A percentile compares a stretch with the other conserved stretches of the same genome.
Evolutionary conservation across 2,888 invertebrate species (phyloP).

Genomic region (Dorcus hopei): DNA sequence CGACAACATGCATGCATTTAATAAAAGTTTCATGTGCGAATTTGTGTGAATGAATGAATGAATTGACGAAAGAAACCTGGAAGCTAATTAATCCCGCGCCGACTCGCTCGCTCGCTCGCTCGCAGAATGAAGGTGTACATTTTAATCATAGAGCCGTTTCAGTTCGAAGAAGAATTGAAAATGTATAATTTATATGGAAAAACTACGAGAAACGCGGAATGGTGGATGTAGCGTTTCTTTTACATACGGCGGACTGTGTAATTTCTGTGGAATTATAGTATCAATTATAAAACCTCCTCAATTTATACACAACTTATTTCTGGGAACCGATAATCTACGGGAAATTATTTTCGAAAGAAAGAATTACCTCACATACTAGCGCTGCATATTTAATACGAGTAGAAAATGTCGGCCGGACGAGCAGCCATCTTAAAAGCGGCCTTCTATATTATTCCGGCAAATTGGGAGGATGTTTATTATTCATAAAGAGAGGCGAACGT

Average conservation of each 20-base stretch:
- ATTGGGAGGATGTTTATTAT: background rate
- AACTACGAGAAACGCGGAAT: background rate
- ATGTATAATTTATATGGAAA: background rate
- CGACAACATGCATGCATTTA: no score
- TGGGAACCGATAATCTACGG: constrained; percentile 18
- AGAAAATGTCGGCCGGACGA: constrained; percentile 12
- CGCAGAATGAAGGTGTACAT: no score
- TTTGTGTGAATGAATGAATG: no score
- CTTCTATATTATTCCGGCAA: constrained; percentile 7
- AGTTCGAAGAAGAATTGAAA: background rate
- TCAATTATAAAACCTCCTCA: constrained; percentile 23
- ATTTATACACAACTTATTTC: constrained; percentile 21
- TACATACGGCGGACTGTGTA: background rate
- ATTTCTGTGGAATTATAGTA: constrained; percentile 19
- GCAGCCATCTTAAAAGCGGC: constrained; percentile 8
- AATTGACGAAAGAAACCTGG: no score
- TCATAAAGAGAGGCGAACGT: no score
- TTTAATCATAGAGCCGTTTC: background rate
- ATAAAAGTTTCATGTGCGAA: no score
- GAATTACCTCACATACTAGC: constrained; percentile 12
- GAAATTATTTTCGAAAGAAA: constrained; percentile 15
- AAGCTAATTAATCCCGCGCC: no score
- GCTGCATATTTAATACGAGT: background rate
- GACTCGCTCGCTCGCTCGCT: no score
- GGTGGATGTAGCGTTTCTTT: background rate